phyloP scores from a whole-genome alignment of 1,140 invertebrate species.

The Lepidurus arcticus region DNA sequence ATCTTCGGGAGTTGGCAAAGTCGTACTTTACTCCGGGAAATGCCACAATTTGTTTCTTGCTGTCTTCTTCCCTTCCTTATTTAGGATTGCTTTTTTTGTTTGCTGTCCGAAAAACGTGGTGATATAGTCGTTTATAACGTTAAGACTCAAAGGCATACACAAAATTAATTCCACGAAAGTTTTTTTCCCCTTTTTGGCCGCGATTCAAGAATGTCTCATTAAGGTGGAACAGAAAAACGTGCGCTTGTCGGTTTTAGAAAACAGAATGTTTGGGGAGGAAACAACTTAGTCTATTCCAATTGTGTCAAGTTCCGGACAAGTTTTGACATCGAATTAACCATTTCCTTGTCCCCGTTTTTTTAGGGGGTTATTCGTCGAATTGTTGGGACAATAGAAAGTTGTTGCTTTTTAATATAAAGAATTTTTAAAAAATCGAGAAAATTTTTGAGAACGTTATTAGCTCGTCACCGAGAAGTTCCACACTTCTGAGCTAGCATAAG shows the following conservation, averaged over 20 bases:
- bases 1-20: not conserved
- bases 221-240: not conserved
- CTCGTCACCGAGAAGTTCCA: not conserved
- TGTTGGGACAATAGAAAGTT: not conserved
- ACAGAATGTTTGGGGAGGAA: not conserved
- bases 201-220: constrained; percentile 15
- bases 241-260: not conserved
- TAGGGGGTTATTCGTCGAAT: not conserved
- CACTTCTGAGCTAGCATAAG: not conserved
- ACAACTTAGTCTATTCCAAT: not conserved
- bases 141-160: not conserved
- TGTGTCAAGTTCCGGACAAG: not conserved
- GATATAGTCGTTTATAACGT: not conserved
- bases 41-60: not conserved
- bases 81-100: not conserved
- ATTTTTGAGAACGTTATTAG: not conserved
- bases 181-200: not conserved
- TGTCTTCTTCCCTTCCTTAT: not conserved
- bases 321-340: not conserved
- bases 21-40: not conserved
- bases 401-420: too few relatives aligned
- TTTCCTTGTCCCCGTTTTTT: not conserved
- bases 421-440: too few relatives aligned
- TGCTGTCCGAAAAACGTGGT: not conserved
- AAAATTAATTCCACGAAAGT: not conserved